Conservation (phyloP, 1,140 invertebrate species). For the Armadillidium nasatum region DNA sequence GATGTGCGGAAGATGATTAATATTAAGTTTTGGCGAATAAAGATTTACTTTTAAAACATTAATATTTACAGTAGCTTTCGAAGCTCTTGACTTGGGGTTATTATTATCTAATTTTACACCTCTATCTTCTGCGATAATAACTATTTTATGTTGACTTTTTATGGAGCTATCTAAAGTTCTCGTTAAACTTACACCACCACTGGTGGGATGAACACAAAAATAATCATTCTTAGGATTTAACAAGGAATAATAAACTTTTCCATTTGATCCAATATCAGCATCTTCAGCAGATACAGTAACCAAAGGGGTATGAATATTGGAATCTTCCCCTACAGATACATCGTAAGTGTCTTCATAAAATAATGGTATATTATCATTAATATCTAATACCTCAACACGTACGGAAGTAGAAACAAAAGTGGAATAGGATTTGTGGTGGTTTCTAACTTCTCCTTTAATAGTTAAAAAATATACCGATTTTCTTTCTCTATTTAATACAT, state of each 20-base stretch:
- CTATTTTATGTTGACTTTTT: constrained; percentile 40
- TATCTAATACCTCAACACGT: constrained; percentile 72
- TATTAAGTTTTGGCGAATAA: constrained; percentile 36
- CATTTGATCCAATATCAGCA: constrained; percentile 87
- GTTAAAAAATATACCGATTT: constrained; percentile 53
- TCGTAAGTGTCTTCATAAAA: constrained; percentile 85
- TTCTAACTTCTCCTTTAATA: constrained; percentile 65
- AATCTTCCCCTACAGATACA: constrained; percentile 77
- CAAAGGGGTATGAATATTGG: constrained; percentile 64
- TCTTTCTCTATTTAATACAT: constrained; percentile 61
- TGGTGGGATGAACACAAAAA: constrained; percentile 78
- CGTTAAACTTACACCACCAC: constrained; percentile 79
- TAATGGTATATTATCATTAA: constrained; percentile 87
- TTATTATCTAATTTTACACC: constrained; percentile 25
- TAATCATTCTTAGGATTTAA: constrained; percentile 73
- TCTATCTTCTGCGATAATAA: constrained; percentile 34
- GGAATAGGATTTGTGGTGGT: neutral
- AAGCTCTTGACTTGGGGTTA: constrained; percentile 19
- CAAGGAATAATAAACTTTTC: constrained; percentile 93
- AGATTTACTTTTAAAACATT: constrained; percentile 41
- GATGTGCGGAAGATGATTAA: constrained; percentile 68
- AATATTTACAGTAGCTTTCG: constrained; percentile 32
- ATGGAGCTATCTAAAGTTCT: constrained; percentile 69
- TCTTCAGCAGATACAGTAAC: constrained; percentile 70
- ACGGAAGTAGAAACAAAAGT: constrained; percentile 64